phyloP scores from a whole-genome alignment of 2,888 invertebrate genomes.

The Seladonia tumulorum region DNA sequence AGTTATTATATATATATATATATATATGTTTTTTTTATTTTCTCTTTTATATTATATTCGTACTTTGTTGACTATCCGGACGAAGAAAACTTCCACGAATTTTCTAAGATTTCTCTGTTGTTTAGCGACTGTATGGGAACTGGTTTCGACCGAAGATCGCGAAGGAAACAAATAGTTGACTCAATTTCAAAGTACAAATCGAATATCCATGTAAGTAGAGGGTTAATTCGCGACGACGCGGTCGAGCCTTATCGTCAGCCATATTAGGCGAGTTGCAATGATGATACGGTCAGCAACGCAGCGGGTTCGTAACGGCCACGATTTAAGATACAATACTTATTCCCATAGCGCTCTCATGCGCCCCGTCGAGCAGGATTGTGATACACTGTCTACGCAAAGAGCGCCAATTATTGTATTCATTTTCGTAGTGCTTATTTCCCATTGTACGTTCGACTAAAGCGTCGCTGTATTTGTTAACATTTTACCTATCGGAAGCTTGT shows the following conservation, averaged over 20 bases:
- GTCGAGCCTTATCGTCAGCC: conserved; percentile 63
- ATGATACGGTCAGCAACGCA: conserved; percentile 73
- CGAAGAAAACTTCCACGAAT: background rate
- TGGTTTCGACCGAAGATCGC: conserved; percentile 43
- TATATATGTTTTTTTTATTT: background rate
- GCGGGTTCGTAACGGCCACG: conserved; percentile 62
- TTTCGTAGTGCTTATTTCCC: background rate
- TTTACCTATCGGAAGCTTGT: background rate
- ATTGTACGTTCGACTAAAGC: background rate
- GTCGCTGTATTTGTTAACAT: background rate
- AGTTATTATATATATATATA: background rate
- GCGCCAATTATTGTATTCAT: background rate
- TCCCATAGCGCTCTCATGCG: background rate
- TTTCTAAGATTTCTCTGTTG: background rate
- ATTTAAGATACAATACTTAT: conserved; percentile 33
- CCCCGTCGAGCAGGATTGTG: background rate
- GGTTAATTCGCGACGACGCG: conserved; percentile 55
- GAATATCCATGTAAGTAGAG: conserved; percentile 60
- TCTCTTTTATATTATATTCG: background rate
- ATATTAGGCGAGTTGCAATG: conserved; percentile 72
- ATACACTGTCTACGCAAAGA: background rate
- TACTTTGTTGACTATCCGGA: background rate
- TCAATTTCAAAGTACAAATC: conserved; percentile 72
- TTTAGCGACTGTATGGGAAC: conserved; percentile 38
- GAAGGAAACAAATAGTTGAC: conserved; percentile 65